Evolutionary conservation across 2,113 vertebrate genomes (phyloP).

Genomic region (Cyprinodon tularosa): DNA sequence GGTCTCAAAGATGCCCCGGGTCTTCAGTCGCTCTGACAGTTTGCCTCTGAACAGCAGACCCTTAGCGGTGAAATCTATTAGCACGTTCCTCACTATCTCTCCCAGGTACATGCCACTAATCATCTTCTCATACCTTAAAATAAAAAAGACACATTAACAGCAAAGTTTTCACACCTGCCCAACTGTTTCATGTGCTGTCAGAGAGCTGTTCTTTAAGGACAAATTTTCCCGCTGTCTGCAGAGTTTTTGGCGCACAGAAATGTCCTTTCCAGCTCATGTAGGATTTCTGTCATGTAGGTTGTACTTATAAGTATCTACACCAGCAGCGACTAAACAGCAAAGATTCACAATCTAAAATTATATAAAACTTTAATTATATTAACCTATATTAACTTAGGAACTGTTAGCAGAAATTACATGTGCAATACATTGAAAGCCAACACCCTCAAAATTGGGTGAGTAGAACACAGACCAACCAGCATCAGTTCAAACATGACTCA

Average conservation of each 20-base stretch:
- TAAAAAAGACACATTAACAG: conserved; percentile 9
- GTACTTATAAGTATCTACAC: no score
- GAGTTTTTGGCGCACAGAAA: neutral
- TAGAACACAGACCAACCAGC: no score
- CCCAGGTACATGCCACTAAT: conserved; percentile 98
- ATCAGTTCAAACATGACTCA: no score
- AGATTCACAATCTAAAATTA: neutral
- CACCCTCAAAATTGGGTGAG: no score
- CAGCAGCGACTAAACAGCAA: neutral
- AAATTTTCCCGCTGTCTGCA: neutral
- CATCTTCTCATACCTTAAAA: conserved; percentile 94
- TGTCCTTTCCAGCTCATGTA: neutral
- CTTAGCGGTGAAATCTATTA: conserved; percentile 89
- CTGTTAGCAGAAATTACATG: no score
- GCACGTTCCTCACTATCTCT: conserved; percentile 93
- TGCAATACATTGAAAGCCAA: no score
- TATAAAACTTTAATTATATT: neutral
- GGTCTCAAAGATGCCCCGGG: conserved; percentile 93
- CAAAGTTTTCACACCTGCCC: accelerated
- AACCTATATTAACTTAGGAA: no score
- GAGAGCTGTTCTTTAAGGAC: neutral
- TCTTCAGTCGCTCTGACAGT: conserved; percentile 94
- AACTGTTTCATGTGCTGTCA: neutral
- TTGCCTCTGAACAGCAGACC: conserved; percentile 93
- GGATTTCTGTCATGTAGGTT: no score